phyloP scores from a whole-genome alignment of 2,113 vertebrate species.

The Heterocephalus glaber region DNA sequence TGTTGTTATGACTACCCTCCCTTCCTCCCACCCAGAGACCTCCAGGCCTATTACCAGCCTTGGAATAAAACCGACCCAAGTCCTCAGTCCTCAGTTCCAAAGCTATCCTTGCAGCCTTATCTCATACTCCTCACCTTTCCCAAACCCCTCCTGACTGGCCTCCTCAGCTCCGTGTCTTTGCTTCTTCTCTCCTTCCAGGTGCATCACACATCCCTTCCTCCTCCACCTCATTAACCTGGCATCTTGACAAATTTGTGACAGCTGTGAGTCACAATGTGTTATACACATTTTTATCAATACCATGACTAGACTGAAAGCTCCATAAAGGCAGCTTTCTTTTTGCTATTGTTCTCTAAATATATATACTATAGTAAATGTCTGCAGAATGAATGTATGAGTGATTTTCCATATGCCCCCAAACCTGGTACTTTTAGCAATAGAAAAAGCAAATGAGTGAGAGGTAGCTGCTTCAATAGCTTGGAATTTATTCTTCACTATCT shows the following conservation, averaged over 20 bases:
- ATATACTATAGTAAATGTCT: background rate
- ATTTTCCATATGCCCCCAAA: background rate
- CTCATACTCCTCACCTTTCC: background rate
- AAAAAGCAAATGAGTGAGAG: background rate
- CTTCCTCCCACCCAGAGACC: background rate
- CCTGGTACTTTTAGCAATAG: background rate
- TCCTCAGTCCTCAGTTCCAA: background rate
- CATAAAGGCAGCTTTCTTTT: background rate
- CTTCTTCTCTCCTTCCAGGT: background rate
- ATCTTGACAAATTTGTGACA: background rate
- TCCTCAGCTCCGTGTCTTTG: background rate
- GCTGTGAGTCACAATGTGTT: background rate
- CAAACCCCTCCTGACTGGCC: background rate
- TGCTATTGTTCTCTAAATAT: background rate
- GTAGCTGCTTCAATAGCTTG: background rate
- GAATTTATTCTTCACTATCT: background rate
- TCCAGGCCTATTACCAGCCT: background rate
- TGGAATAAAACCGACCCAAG: background rate
- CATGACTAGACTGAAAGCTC: background rate
- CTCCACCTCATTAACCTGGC: background rate
- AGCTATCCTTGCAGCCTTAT: background rate
- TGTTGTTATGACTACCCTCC: background rate
- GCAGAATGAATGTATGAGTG: background rate
- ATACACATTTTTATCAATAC: background rate
- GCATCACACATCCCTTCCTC: rapidly evolving